Evolutionary conservation across 2,797 vertebrate genomes (phyloP), one percentile per base, ranked within the genome.

Genomic region (Oreochromis grahami): DNA sequence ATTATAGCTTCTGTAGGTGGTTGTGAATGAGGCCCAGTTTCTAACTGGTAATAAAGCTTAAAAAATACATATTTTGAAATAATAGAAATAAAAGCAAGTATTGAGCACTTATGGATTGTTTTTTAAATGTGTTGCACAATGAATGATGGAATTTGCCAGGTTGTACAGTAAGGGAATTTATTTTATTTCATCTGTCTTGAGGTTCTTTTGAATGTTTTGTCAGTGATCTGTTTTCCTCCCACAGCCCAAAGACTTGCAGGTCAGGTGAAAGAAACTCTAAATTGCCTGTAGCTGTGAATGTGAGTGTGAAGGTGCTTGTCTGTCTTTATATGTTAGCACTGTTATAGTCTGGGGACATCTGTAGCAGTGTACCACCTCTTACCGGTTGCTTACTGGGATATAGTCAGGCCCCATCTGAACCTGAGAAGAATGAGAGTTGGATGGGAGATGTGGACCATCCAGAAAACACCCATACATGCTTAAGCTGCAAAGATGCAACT

Each of bases 1-100:
- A 83, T 86, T 88, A 90, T 84, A 51, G 79, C 86, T 87, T 34
- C 52, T 58, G 85, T 68, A 81, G 85, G 85, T 87, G 83, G 58
- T 58, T 21, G 15, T 83, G 79, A 84, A 87, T 82, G 58, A 86
- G 82, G 17, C 70, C 26, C 70, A 74, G 10, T 74, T 74, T 74
- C 0, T 32, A 32, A 50, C 43, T 50, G 1, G 17, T 32, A 50
- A 50, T 74, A 50, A 74, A 50, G 24, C 70, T 50, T 29, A 32
- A 48, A 60, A 50, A 32, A 50, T 74, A 58, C 7, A 34, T 1
- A 36, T 48, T 38, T 52, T 70, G 8, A 52, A 58, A n/a, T 58
- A 76, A 41, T 52, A 76, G 84, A 72, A 60, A 41, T 80, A 19
- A 78, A 55, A 78, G 21, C 1, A 51, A 48, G 8, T 26, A 34